A percentile compares a stretch with the other conserved stretches of the same genome.
Conservation (phyloP, 2,888 invertebrate genomes). For the Dexiosoma caninum region DNA sequence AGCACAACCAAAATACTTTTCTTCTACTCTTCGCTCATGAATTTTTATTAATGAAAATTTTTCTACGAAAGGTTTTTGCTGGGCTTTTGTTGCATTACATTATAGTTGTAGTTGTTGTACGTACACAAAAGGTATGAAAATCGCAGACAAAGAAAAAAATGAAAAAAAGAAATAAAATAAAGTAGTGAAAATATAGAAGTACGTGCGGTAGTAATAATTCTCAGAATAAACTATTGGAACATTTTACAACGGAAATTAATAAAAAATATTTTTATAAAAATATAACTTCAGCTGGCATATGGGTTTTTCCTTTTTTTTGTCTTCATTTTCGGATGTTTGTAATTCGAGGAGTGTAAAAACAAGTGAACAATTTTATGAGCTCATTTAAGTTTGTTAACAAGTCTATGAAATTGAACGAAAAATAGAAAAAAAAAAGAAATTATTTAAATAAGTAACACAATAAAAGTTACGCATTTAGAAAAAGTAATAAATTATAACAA, state of each 20-base stretch:
- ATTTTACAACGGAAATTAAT: slow-evolving; percentile 36
- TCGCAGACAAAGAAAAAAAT: slow-evolving; percentile 9
- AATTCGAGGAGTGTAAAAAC: slow-evolving; percentile 23
- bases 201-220: slow-evolving; percentile 27
- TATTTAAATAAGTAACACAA: not conserved
- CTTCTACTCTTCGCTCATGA: slow-evolving; percentile 17
- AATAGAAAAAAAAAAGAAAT: too few species aligned
- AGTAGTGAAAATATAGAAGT: slow-evolving; percentile 7
- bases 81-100: slow-evolving; percentile 33
- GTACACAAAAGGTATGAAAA: slow-evolving; percentile 44
- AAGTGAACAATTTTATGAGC: slow-evolving; percentile 50
- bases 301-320: not conserved
- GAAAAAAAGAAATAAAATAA: too few species aligned
- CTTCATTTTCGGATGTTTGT: too few species aligned
- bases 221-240: slow-evolving; percentile 12
- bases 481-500: not conserved
- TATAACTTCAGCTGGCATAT: not conserved
- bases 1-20: not conserved
- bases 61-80: slow-evolving; percentile 29
- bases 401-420: slow-evolving; percentile 21
- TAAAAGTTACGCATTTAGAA: not conserved
- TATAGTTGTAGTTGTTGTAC: slow-evolving; percentile 50
- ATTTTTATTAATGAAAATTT: slow-evolving; percentile 54
- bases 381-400: slow-evolving; percentile 27
- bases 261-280: slow-evolving; percentile 17